Base-by-base conservation (phyloP, 92 coral and sea anemone species). In the Palythoa grandis region DNA sequence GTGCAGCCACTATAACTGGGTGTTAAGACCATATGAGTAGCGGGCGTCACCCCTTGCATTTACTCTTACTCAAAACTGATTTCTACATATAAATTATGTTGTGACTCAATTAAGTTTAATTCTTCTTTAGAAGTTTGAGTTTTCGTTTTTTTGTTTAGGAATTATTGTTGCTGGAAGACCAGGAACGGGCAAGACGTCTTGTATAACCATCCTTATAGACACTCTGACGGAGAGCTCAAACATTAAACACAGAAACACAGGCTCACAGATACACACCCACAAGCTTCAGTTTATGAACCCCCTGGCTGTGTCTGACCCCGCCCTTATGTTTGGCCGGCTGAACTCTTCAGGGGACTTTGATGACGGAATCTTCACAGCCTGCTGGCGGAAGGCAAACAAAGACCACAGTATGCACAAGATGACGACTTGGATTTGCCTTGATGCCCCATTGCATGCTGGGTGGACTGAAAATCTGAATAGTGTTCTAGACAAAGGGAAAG, bases 371-470 rank as follows among this genome's bases (percentile, higher is more conserved):
- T 96, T 96, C 75, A 94, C 98, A 11, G 95, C 95, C 22, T 96
- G 92, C 83, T 97, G 97, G 94, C 91, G 92, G 79, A 97, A 97
- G 72, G 99, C 99, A 11, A 97, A 95, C 88, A 97, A 97, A 86
- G 98, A 90, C 35, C 99, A 97, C 85, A 97, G 96, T 87, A 93
- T 97, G 29, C 99, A 95, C 78, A 88, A 90, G 67, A 97, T 95
- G 91, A 97, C 99, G 11, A 97, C 98, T 2, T 97, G 99, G 99
- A 78, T 97, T 23, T 97, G 99, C 63, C 88, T 97, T 14, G 99
- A 97, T 79, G 98, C 94, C 8, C 99, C 99, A 16, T 52, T 97
- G 11, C 99, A 97, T 85, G 95, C 93, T 67, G 99, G 98, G 38
- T 97, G 99, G 99, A 92, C 97, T 63, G 99, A 97, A 72, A 93